Evolutionary conservation across 2,113 vertebrate species (phyloP), one percentile per base, ranked within the genome.

Genomic region (Neolamprologus brichardi): DNA sequence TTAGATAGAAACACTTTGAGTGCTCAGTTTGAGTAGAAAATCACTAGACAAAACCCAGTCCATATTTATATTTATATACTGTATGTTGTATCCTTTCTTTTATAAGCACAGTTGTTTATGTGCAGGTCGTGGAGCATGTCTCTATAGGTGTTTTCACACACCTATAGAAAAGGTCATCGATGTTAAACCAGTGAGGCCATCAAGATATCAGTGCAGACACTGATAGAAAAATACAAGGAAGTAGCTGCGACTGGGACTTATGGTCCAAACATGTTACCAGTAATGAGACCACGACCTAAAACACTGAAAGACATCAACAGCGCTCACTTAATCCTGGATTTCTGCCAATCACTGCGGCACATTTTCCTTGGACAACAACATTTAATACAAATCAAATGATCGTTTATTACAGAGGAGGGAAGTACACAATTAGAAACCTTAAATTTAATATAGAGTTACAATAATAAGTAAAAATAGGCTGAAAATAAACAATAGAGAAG

Each of bases 381-480:
- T 18, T 34, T 18, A 62, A 18, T 34, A n/a, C 10, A 64, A 64
- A 34, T 34, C 17, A 64, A 64, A 64, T 18, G 6, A 64, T 18
- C 60, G 6, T 64, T n/a, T 34, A 11, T 34, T 64, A 34, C 4
- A 2, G 30, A 7, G 3, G 30, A 62, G 2, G 30, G 18, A 0
- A 12, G 5, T 10, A 62, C 28, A 17, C 5, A 3, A 1, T 34
- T 7, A 12, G 60, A 17, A 34, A 30, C 17, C 60, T 64, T n/a
- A 64, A 64, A 64, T 64, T 0, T 17, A n/a, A 64, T 0, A 8
- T 17, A 58, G 1, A 28, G 7, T 12, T 34, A 37, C 9, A 34
- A 11, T 18, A 62, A 62, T 34, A n/a, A 34, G 9, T 11, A 7
- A 34, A 17, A 64, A 1, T 32, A 2, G 30, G 17, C 0, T 10